Base-by-base conservation (phyloP, 2,888 invertebrate species). In the Volucella inflata region DNA sequence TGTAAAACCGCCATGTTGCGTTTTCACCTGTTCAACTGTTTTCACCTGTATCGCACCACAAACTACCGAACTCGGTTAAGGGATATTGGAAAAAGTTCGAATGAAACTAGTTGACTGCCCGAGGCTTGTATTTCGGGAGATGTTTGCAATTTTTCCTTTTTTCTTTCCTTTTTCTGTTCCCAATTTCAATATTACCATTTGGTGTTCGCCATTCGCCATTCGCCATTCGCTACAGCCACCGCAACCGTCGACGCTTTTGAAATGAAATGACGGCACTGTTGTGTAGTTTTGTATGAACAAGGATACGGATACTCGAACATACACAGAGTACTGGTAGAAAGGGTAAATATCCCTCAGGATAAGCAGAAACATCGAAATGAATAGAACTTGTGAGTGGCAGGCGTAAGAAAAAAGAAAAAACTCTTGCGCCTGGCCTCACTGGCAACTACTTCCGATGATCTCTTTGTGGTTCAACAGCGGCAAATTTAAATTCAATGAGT, bases 51-150 rank as follows among this genome's bases (percentile, higher is more conserved):
- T 46, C 79, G 68, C 74, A 78, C 59, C 57, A 59, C 12, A 64
- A 76, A 71, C 79, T 79, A 60, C 51, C 59, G 6, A 65, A 84
- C 75, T 16, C 59, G 50, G 50, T 14, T 11, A 21, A 38, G 81
- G 80, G 81, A 81, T 85, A 85, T 85, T 85, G 85, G 72, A 85
- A 85, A 85, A 77, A 85, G 72, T 71, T 77, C 57, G 64, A 81
- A 81, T 81, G 80, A 55, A 80, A 78, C 78, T 62, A 65, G 67
- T 71, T 77, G 17, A 36, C 60, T 17, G 79, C 68, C 83, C 36
- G 14, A 55, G 60, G 65, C 53, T 59, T 21, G 46, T 48, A 44
- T 80, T 84, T 70, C 21, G 46, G 57, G 55, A 55, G 51, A 62
- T 40, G 51, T 17, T 62, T 14, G 21, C 38, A n/a, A 48, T 46